A percentile compares a stretch with the other conserved stretches of the same genome.
These are phyloP conservation scores for Dichetophora obliterata DNA, from an alignment of 2,888 invertebrate species.

Conservation along the genomic window DNA sequence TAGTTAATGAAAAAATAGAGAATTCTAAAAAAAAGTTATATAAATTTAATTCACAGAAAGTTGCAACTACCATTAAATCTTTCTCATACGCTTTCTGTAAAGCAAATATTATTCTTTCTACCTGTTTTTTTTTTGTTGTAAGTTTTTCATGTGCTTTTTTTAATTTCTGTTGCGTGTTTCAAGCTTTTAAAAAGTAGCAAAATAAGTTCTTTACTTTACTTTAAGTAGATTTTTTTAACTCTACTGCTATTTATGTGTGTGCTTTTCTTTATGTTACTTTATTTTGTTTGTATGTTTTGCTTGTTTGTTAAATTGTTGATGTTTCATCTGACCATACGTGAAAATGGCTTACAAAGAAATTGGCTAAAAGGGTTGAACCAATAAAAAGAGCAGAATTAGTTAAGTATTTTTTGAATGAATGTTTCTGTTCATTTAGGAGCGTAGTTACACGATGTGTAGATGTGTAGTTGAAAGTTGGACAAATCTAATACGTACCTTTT, in stretches of 20 bases:
- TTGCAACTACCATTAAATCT: too few relatives aligned
- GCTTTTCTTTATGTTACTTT: neutral
- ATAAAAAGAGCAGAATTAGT: conserved; percentile 3
- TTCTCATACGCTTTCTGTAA: too few relatives aligned
- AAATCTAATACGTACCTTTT: neutral
- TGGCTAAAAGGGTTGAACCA: neutral
- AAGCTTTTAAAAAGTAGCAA: neutral
- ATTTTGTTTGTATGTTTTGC: neutral
- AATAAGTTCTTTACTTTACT: neutral
- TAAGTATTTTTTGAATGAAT: neutral
- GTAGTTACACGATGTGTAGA: neutral
- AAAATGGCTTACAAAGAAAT: neutral
- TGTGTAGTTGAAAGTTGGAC: neutral
- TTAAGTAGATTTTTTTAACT: neutral
- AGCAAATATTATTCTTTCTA: too few relatives aligned
- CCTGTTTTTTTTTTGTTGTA: neutral
- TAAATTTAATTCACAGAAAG: too few relatives aligned
- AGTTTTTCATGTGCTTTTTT: conserved; percentile 6
- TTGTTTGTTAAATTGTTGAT: neutral
- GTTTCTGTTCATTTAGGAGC: neutral
- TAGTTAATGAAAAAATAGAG: too few relatives aligned
- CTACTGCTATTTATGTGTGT: neutral
- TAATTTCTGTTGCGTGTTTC: conserved; percentile 25
- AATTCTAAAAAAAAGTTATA: too few relatives aligned
- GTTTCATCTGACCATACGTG: neutral